Percentiles rank a stretch among this genome's conserved stretches.
Conservation (phyloP, 35 echinoderm and acorn worm genomes). For the Anneissia japonica region DNA sequence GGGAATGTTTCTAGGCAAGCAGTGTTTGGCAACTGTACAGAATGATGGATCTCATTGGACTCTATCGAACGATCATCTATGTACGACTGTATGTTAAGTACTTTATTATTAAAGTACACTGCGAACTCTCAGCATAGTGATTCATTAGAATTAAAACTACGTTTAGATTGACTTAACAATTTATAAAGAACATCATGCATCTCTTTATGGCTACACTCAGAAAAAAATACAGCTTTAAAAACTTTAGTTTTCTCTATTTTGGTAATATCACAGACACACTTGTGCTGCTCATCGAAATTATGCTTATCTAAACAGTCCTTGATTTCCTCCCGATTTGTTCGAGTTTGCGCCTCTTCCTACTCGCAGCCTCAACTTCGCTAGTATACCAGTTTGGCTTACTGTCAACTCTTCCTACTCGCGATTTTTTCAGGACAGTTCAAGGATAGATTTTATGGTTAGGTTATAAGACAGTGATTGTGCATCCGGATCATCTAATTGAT, state of each 20-base stretch:
- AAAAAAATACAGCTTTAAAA: no score
- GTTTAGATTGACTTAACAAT: not conserved
- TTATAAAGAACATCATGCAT: not conserved
- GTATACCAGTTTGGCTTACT: no score
- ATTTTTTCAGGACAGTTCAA: not conserved
- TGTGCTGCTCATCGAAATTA: no score
- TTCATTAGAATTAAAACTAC: not conserved
- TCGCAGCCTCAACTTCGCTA: no score
- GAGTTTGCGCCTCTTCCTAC: no score
- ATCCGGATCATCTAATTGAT: not conserved
- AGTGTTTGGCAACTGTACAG: not conserved
- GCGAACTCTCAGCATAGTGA: slow-evolving; percentile 17
- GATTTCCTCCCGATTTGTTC: no score
- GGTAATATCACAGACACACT: no score
- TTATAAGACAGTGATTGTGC: not conserved
- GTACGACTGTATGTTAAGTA: not conserved
- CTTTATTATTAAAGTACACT: slow-evolving; percentile 10
- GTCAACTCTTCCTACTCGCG: no score
- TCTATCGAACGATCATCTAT: not conserved
- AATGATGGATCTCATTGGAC: not conserved
- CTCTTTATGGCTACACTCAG: not conserved
- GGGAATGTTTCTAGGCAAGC: not conserved
- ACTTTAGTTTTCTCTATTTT: no score
- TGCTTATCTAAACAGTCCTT: no score
- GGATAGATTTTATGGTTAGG: not conserved